Percentiles rank a stretch among this genome's conserved stretches.
Conservation (phyloP, 2,797 vertebrate species). For the Acanthopagrus latus region DNA sequence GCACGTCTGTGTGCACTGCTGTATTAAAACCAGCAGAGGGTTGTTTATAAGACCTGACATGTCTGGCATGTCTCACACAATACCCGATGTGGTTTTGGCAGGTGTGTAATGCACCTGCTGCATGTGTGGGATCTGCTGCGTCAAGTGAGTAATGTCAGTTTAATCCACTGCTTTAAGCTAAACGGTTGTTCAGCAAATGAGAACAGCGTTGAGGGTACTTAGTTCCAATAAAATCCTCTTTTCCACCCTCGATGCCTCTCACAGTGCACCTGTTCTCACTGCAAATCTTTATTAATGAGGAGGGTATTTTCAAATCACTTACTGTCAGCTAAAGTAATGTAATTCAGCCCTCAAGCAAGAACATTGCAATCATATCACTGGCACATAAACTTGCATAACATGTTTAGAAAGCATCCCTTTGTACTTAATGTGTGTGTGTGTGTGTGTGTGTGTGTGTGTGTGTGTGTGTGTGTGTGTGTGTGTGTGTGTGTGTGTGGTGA, state of each 20-base stretch:
- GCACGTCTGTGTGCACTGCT: background rate
- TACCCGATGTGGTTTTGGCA: constrained; percentile 65
- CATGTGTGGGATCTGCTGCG: constrained; percentile 44
- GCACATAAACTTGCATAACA: constrained; percentile 53
- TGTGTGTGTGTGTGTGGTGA: constrained; percentile 25
- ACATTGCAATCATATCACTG: constrained; percentile 42
- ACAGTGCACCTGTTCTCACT: background rate
- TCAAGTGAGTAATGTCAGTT: constrained; percentile 43
- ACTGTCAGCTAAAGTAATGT: constrained; percentile 37
- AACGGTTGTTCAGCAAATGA: constrained; percentile 40
- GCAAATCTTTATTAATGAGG: background rate
- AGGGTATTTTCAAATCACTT: constrained; percentile 24
- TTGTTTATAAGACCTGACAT: constrained; percentile 75
- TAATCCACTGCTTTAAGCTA: constrained; percentile 58
- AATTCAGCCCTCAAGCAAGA: constrained; percentile 51
- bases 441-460: constrained; percentile 19
- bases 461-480: constrained; percentile 22
- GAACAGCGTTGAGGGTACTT: constrained; percentile 4
- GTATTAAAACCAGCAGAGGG: constrained; percentile 36
- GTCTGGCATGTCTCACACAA: constrained; percentile 71
- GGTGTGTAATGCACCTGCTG: constrained; percentile 77
- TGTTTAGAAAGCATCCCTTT: constrained; percentile 58
- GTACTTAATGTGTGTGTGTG: constrained; percentile 16
- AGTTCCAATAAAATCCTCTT: background rate
- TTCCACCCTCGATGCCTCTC: background rate